These are phyloP conservation scores for Heliocidaris tuberculata DNA, from an alignment of 35 echinoderm and acorn worm species.

Conservation along the genomic window DNA sequence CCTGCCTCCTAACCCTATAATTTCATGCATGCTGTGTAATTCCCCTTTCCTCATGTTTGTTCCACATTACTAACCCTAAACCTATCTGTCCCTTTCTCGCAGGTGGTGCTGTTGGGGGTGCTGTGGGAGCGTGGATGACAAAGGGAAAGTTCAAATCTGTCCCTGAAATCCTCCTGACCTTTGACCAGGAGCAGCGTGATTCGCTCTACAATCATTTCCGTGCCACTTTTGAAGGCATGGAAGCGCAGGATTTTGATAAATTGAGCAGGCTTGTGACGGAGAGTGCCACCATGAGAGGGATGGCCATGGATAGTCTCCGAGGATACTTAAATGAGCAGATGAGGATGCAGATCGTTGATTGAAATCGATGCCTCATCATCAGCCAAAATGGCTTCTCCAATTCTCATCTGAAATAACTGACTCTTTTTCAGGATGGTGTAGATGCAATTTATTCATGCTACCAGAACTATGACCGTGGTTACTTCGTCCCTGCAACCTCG, in stretches of 20 bases:
- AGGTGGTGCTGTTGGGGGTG: conserved; percentile 86
- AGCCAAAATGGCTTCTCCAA: background rate
- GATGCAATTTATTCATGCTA: background rate
- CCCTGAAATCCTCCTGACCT: conserved; percentile 67
- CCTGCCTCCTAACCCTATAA: background rate
- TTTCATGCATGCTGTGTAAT: background rate
- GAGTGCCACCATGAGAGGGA: conserved; percentile 38
- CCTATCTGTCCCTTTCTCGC: conserved; percentile 55
- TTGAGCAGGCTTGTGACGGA: conserved; percentile 63
- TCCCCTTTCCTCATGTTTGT: background rate
- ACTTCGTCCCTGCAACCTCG: background rate
- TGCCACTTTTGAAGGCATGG: conserved; percentile 59
- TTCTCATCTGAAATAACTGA: background rate
- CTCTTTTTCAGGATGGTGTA: background rate
- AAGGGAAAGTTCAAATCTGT: conserved; percentile 82
- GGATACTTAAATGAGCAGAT: conserved; percentile 61
- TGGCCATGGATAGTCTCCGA: conserved; percentile 66
- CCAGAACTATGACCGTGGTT: background rate
- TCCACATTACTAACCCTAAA: conserved; percentile 40
- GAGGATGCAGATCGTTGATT: conserved; percentile 78
- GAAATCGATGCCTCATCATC: background rate
- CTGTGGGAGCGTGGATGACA: conserved; percentile 74
- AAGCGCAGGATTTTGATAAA: conserved; percentile 70
- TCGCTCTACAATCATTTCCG: conserved; percentile 67
- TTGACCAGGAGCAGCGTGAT: conserved; percentile 61